Evolutionary conservation across 2,888 invertebrate genomes (phyloP), one percentile per base, ranked within the genome.

Genomic region (Drosophila villosipedis): DNA sequence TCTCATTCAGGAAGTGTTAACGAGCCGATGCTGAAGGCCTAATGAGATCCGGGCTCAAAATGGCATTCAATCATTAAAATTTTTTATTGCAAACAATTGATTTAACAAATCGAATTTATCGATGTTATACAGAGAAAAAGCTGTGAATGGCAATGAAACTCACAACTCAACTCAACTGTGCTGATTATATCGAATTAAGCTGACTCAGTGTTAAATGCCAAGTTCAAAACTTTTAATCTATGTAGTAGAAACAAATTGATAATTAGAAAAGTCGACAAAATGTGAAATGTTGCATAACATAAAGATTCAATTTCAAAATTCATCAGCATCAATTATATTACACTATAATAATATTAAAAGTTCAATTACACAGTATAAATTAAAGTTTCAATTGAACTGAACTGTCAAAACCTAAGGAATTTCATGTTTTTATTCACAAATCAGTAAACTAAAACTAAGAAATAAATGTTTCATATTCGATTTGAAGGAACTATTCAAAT

Each of bases 1-100:
- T 61, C 72, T 52, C 41, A 63, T 72, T 57, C 78, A 78, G 78
- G 78, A 78, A 78, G 63, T 50, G 59, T 25, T 41, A 39, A n/a
- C 14, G 14, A 16, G 47, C 43, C 19, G 33, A 19, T 43, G 63
- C 43, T 19, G 16, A 41, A 54, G 43, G 57, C 60, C 50, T 63
- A 72, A 78, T 78, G 52, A 76, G 66, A 59, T 3, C 28, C 58
- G 31, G 10, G 35, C 41, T 53, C 39, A 33, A 41, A n/a, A 25
- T 52, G 41, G 50, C 16, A 52, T 43, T 67, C 9, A n/a, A 31
- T 41, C 54, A 66, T 66, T 55, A 55, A 30, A 22, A 1, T 25
- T 35, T 35, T 47, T 16, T 47, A 43, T 55, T 47, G 25, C 25
- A 60, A 14, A n/a, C 39, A 3, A 41, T 37, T n/a, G 39, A 41